These are phyloP conservation scores for Periophthalmus modestus DNA, from an alignment of 2,113 vertebrate species.

Conservation along the genomic window DNA sequence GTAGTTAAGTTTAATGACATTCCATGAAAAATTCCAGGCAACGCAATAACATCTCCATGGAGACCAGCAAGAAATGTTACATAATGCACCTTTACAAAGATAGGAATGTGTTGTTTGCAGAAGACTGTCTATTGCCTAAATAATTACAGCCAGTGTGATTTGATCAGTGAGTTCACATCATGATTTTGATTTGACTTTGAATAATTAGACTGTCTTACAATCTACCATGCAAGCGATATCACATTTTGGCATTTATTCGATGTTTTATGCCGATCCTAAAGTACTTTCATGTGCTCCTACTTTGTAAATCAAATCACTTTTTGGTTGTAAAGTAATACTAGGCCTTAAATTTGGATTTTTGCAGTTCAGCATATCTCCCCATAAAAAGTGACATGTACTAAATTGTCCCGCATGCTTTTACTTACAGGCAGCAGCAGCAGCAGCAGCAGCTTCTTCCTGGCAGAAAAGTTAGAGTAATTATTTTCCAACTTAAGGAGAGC, in stretches of 20 bases:
- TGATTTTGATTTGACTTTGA: background rate
- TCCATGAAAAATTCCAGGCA: too few relatives aligned
- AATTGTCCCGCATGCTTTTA: conserved; percentile 6
- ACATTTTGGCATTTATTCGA: background rate
- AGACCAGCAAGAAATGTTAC: too few relatives aligned
- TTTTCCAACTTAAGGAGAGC: conserved; percentile 45
- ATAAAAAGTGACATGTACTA: conserved; percentile 24
- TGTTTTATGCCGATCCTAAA: conserved; percentile 19
- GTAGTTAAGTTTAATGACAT: too few relatives aligned
- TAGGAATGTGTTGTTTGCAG: too few relatives aligned
- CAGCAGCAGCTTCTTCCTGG: background rate
- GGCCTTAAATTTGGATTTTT: conserved; percentile 1
- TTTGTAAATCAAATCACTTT: conserved; percentile 1
- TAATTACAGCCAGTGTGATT: too few relatives aligned
- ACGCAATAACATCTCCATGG: too few relatives aligned
- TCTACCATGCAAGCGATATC: background rate
- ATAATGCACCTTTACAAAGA: too few relatives aligned
- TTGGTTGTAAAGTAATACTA: background rate
- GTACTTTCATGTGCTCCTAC: background rate
- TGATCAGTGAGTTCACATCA: background rate
- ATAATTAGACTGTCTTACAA: background rate
- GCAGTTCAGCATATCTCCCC: conserved; percentile 9
- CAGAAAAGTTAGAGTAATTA: conserved; percentile 54
- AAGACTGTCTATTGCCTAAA: too few relatives aligned
- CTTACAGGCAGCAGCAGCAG: background rate